These are phyloP conservation scores for Meriones psammophilus DNA, from an alignment of 2,797 vertebrate species.

Conservation along the genomic window DNA sequence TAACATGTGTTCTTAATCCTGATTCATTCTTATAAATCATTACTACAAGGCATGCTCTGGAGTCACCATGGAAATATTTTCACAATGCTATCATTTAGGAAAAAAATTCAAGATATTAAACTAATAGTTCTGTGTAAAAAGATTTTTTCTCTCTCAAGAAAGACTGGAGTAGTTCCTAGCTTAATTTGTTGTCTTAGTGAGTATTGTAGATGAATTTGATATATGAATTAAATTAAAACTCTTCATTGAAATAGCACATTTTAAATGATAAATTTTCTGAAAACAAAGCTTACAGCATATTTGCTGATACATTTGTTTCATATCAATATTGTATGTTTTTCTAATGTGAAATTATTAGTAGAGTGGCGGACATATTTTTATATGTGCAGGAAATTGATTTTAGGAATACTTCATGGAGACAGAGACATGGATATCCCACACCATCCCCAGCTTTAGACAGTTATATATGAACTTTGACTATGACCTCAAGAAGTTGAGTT, in stretches of 20 bases:
- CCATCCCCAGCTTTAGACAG: neutral
- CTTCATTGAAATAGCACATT: slow-evolving; percentile 56
- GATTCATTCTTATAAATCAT: slow-evolving; percentile 78
- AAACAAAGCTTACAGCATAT: slow-evolving; percentile 16
- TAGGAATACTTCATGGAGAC: neutral
- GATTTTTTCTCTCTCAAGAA: slow-evolving; percentile 31
- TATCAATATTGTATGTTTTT: neutral
- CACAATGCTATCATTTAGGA: slow-evolving; percentile 32
- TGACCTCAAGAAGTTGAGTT: neutral
- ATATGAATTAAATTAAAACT: slow-evolving; percentile 67
- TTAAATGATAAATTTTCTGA: slow-evolving; percentile 53
- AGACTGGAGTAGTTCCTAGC: slow-evolving; percentile 51
- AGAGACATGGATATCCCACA: neutral
- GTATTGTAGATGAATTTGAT: slow-evolving; percentile 55
- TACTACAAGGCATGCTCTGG: neutral
- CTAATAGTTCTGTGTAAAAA: slow-evolving; percentile 41
- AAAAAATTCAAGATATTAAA: slow-evolving; percentile 69
- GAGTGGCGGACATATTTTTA: neutral
- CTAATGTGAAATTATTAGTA: neutral
- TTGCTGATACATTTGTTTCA: slow-evolving; percentile 36
- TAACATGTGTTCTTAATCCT: slow-evolving; percentile 22
- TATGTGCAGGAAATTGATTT: neutral
- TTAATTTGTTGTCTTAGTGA: slow-evolving; percentile 67
- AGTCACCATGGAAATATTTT: slow-evolving; percentile 68
- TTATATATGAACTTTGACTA: neutral